Evolutionary conservation across 1,140 invertebrate genomes (phyloP).

Genomic region (Pseudoatta argentina): DNA sequence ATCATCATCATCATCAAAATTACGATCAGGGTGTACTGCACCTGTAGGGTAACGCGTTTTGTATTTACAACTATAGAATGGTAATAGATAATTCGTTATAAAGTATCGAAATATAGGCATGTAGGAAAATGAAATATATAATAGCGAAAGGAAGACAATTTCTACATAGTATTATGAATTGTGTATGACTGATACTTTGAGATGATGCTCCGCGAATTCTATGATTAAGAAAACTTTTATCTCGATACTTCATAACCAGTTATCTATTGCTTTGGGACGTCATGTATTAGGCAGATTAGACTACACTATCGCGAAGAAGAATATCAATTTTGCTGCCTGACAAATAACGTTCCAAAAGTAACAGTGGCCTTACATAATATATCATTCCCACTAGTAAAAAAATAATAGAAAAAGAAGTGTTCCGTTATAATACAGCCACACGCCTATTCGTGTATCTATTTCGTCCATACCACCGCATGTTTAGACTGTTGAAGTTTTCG

Average conservation of each 20-base stretch:
- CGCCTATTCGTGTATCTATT: constrained; percentile 77
- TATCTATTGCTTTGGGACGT: constrained; percentile 36
- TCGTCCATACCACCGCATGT: constrained; percentile 75
- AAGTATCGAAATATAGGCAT: neutral
- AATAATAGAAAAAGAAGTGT: constrained; percentile 42
- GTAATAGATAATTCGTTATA: neutral
- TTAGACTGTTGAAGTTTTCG: constrained; percentile 84
- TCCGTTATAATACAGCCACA: constrained; percentile 49
- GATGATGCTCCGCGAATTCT: neutral
- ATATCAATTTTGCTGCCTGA: constrained; percentile 39
- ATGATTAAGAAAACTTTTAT: constrained; percentile 9
- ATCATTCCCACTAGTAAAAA: constrained; percentile 74
- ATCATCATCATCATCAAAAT: constrained; percentile 81
- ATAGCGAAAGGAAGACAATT: neutral
- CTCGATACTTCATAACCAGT: constrained; percentile 48
- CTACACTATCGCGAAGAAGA: constrained; percentile 20
- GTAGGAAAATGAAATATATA: neutral
- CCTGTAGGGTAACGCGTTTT: constrained; percentile 79
- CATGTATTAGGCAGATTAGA: constrained; percentile 1
- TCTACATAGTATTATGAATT: constrained; percentile 27
- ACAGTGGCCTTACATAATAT: constrained; percentile 70
- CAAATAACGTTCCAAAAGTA: constrained; percentile 40
- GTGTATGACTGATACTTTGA: neutral
- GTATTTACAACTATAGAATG: neutral
- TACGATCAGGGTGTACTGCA: constrained; percentile 87